A percentile compares a stretch with the other conserved stretches of the same genome.
Evolutionary conservation across 2,888 invertebrate species (phyloP).

Genomic region (Hydrotaea cyrtoneurina): DNA sequence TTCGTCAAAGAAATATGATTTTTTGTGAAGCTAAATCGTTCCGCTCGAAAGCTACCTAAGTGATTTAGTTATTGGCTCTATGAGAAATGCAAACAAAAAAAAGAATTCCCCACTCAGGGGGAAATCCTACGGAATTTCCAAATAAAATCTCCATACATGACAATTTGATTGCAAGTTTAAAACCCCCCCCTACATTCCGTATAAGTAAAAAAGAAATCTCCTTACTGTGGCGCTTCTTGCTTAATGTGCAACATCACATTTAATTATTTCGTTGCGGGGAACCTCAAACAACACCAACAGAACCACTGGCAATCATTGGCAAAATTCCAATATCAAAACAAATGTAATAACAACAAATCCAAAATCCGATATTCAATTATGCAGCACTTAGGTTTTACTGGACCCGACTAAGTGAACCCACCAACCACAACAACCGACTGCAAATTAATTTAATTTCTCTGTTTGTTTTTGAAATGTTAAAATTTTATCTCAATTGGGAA

Average conservation of each 20-base stretch:
- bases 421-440: slow-evolving; percentile 9
- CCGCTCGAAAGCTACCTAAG: no score
- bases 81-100: no score
- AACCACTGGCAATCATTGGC: background rate
- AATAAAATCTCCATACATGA: no score
- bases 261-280: background rate
- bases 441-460: background rate
- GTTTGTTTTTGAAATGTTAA: background rate
- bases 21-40: no score
- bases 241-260: slow-evolving; percentile 1
- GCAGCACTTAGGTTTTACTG: background rate
- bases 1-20: no score
- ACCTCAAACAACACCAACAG: background rate
- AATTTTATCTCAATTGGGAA: background rate
- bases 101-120: no score
- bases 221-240: background rate
- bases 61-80: no score
- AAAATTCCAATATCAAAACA: background rate
- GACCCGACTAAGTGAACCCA: background rate
- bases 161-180: no score
- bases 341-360: background rate
- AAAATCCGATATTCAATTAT: background rate
- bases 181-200: no score
- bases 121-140: no score
- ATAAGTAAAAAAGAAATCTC: no score